Percentiles rank a stretch among this genome's conserved stretches.
Evolutionary conservation across 2,797 vertebrate genomes (phyloP).

Genomic region (Geotrypetes seraphini): DNA sequence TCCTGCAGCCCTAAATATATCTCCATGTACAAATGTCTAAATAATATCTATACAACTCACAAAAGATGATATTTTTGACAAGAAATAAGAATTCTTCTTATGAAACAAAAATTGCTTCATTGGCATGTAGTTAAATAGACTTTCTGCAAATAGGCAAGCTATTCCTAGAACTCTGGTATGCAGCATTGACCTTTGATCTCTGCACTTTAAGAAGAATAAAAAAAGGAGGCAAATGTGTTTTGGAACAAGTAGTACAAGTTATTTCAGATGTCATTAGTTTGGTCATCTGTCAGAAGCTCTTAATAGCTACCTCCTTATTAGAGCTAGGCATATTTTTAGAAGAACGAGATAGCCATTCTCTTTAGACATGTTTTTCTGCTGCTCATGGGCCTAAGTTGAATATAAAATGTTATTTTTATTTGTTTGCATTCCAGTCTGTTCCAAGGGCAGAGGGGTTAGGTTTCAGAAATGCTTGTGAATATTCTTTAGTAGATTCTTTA

Average conservation of each 20-base stretch:
- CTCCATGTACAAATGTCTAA: too few relatives aligned
- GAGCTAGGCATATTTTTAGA: conserved; percentile 23
- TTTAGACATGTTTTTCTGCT: conserved; percentile 16
- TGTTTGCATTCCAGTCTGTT: conserved; percentile 8
- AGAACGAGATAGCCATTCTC: conserved; percentile 1
- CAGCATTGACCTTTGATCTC: conserved; percentile 31
- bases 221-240: conserved; percentile 18
- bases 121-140: conserved; percentile 27
- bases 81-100: conserved; percentile 24
- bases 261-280: conserved; percentile 36
- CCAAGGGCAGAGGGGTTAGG: conserved; percentile 15
- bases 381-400: conserved; percentile 20
- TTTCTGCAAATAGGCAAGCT: conserved; percentile 37
- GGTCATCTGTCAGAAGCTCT: conserved; percentile 30
- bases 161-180: conserved; percentile 48
- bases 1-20: too few relatives aligned
- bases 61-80: conserved; percentile 36
- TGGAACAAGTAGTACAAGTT: conserved; percentile 24
- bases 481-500: too few relatives aligned
- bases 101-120: conserved; percentile 34
- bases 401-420: conserved; percentile 20
- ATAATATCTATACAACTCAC: too few relatives aligned
- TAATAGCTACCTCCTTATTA: conserved; percentile 13
- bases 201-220: conserved; percentile 15
- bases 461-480: conserved; percentile 1